Evolutionary conservation across 2,113 vertebrate genomes (phyloP), one percentile per base, ranked within the genome.

Genomic region (Brachyhypopomus occidentalis): DNA sequence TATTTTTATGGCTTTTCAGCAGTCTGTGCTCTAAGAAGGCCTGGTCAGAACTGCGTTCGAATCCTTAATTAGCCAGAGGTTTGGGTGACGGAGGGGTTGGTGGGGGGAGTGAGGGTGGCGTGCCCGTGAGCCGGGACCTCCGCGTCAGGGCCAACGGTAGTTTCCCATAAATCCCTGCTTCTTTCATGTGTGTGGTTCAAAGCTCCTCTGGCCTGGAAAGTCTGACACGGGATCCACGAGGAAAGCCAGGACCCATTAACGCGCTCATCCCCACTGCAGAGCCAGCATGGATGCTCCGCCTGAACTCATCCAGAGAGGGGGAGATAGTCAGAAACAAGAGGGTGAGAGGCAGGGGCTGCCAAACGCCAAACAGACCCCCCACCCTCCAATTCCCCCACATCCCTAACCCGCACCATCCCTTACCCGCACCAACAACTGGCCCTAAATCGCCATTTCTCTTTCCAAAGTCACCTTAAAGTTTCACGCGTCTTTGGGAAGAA

Each of bases 121-220:
- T 82, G 77, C 79, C 81, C 83, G 86, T 19, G 70, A 83, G 87
- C 88, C 88, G 86, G 87, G 92, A 89, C 84, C 85, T 89, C 85
- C 78, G 88, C 90, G 86, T 92, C 91, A 90, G 82, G 82, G 83
- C 83, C 75, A 84, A 87, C 70, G 90, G 90, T 87, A 89, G 91
- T 90, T 91, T 93, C 91, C 90, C 87, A 91, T 92, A 91, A 95
- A 92, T 89, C 87, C 88, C 73, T 77, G 48, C 73, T 55, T 60
- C 89, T 94, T 96, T 95, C 89, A 93, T 94, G 92, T 92, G 85
- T 78, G 85, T 87, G 83, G 90, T 91, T 94, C 91, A 93, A 92
- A 95, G 91, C 83, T 82, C 77, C 83, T 63, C 85, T 82, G 81
- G 88, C 89, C 92, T 94, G 94, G 93, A 95, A 95, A 92, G 77